These are phyloP conservation scores for Cercocebus atys DNA, from an alignment of 2,113 vertebrate species.

Conservation along the genomic window DNA sequence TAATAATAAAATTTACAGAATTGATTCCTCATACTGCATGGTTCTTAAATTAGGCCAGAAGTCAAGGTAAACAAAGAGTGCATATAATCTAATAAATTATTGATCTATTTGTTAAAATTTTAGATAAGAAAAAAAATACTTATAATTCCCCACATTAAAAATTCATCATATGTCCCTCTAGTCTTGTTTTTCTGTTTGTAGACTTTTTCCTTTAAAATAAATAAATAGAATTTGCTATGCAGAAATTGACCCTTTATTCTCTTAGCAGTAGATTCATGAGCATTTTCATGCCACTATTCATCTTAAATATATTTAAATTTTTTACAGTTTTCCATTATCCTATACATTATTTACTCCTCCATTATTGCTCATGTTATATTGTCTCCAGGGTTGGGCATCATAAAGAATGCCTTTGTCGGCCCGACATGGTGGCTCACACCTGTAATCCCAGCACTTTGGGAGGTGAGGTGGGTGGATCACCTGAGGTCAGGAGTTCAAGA, in stretches of 20 bases:
- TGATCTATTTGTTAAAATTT: neutral
- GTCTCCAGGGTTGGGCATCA: neutral
- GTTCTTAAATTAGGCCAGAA: neutral
- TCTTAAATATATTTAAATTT: neutral
- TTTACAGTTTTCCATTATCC: neutral
- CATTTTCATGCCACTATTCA: conserved; percentile 17
- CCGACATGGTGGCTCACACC: too few relatives aligned
- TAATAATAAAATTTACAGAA: neutral
- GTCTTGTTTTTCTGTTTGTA: neutral
- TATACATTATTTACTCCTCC: neutral
- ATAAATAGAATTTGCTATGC: neutral
- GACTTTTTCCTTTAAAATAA: neutral
- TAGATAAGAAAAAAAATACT: neutral
- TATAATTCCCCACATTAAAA: neutral
- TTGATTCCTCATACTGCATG: neutral
- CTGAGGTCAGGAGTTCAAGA: too few relatives aligned
- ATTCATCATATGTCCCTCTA: neutral
- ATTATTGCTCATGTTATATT: neutral
- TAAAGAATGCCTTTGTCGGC: neutral
- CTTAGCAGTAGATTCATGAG: neutral
- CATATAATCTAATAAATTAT: neutral
- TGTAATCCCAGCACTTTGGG: too few relatives aligned
- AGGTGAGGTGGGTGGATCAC: too few relatives aligned
- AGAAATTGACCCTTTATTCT: neutral
- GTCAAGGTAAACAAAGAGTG: neutral